Evolutionary conservation across 2,888 invertebrate species (phyloP), one percentile per base, ranked within the genome.

Genomic region (Meloe dianella): DNA sequence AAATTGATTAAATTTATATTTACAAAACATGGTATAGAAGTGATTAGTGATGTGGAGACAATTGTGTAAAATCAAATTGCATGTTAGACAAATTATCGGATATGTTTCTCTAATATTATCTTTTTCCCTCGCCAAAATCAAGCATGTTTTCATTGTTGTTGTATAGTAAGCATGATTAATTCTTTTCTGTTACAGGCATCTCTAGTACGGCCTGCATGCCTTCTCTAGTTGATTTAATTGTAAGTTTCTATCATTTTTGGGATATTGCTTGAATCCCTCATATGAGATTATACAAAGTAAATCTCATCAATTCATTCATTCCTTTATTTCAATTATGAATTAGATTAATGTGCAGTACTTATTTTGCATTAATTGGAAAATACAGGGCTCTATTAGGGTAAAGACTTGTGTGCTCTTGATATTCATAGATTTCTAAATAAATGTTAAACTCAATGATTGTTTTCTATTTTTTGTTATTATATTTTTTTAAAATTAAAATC

Each of bases 1-100:
- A 83, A 83, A 77, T 76, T 90, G 54, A 91, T 92, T 9, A 88
- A 91, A 77, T 87, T 92, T 84, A 90, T 92, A 76, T 85, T 92
- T 73, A 91, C 91, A 2, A 91, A 92, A 80, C 92, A 92, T 78
- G 92, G 92, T 1, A 92, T 92, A 73, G 90, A 91, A 82, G 91
- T 92, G 61, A 91, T 92, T 57, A 92, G 92, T 75, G 92, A 92
- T 77, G 90, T 91, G 17, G 92, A 93, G 79, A 92, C 92, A 69
- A 90, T 90, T 60, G 90, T 91, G 61, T 87, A 82, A n/a, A n/a
- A n/a, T n/a, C n/a, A n/a, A 80, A 59, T 12, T 9, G 20, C 24
- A n/a, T 60, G 35, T 22, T 41, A 8, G 47, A 30, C 14, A 10
- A 12, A 14, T 2, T 14, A n/a, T n/a, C n/a, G n/a, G n/a, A n/a